Evolutionary conservation across 2,113 vertebrate genomes (phyloP), one percentile per base, ranked within the genome.

Genomic region (Tragelaphus imberbis): DNA sequence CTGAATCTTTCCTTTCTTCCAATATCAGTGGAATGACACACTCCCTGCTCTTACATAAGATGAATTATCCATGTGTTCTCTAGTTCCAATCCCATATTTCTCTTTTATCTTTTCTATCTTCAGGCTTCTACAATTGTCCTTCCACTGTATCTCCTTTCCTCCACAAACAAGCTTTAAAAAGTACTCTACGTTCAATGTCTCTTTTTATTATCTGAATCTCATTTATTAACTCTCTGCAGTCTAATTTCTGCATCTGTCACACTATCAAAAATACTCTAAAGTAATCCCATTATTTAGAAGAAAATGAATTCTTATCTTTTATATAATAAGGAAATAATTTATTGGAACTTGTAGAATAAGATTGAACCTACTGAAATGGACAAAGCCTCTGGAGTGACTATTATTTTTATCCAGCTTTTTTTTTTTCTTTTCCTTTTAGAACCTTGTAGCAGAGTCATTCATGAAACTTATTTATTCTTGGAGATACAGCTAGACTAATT

Each of bases 281-380:
- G 21, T 77, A 93, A 81, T 61, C 7, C 4, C 51, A 40, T 96
- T 93, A 28, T 84, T 88, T 88, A 79, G 51, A 53, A 96, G 47
- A 95, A 95, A 92, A 47, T 75, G 2, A 91, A 28, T 91, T 53
- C 23, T 94, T 91, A 25, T 97, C 53, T 93, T 93, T 96, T 56
- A 27, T 63, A 11, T 36, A 68, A 16, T 61, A 91, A 17, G 77
- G 63, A 91, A 95, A 87, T 87, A 30, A 85, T 30, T 89, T 95
- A 7, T 49, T 85, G 82, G 59, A 6, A 56, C 56, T 79, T 53
- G 27, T 86, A 93, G 59, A 13, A 79, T 92, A 90, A 92, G 9
- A 7, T 87, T 51, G 58, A 90, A 94, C 77, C 40, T 92, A 55
- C 58, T 90, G 93, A 14, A 90, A 59, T 87, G 77, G 25, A 77